Conservation (phyloP, 2,113 vertebrate genomes). For the Hiodon alosoides region DNA sequence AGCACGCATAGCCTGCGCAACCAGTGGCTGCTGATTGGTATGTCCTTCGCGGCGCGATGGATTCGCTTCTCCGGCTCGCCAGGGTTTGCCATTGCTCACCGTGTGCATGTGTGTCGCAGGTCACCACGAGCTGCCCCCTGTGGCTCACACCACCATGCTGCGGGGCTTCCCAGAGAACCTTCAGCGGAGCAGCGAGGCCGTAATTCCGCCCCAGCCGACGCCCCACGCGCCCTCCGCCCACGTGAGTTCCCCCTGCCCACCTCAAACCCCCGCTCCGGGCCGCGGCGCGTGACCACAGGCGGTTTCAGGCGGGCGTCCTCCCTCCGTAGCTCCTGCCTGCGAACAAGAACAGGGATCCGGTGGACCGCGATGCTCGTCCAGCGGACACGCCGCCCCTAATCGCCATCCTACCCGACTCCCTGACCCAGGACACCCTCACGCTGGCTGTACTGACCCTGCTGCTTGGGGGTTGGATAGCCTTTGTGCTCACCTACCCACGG, state of each 20-base stretch:
- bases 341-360: slow-evolving; percentile 8
- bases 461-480: slow-evolving; percentile 74
- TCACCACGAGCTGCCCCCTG: slow-evolving; percentile 82
- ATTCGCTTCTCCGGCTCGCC: no score
- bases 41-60: not conserved
- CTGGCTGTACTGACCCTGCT: slow-evolving; percentile 61
- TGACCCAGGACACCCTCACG: slow-evolving; percentile 64
- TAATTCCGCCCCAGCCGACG: slow-evolving; percentile 54
- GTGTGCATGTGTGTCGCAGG: slow-evolving; percentile 54
- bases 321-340: slow-evolving; percentile 49
- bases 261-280: slow-evolving; percentile 26
- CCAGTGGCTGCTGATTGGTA: slow-evolving; percentile 94
- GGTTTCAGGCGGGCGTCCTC: slow-evolving; percentile 12
- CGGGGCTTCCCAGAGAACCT: slow-evolving; percentile 70
- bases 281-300: not conserved
- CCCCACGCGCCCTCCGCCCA: slow-evolving; percentile 40
- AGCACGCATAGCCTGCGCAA: slow-evolving; percentile 69
- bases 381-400: not conserved
- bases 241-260: slow-evolving; percentile 41
- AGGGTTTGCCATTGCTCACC: not conserved
- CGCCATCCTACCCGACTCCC: slow-evolving; percentile 41
- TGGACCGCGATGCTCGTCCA: slow-evolving; percentile 13
- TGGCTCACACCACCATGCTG: slow-evolving; percentile 89
- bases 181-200: slow-evolving; percentile 58
- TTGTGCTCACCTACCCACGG: slow-evolving; percentile 59